Evolutionary conservation across 2,888 invertebrate genomes (phyloP).

Genomic region (Rhimphoctona megacephalus): DNA sequence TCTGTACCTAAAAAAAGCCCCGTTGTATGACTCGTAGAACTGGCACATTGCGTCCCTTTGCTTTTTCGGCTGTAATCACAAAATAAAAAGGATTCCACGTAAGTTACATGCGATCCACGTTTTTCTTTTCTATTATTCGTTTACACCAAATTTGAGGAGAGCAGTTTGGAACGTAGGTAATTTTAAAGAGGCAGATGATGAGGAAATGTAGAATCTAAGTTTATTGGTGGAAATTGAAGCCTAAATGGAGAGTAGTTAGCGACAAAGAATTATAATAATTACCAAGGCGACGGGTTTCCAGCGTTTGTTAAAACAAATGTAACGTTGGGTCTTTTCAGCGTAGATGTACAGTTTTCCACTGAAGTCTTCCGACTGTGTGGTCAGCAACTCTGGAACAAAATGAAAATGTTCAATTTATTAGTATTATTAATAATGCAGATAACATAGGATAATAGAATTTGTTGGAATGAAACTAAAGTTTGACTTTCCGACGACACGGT

Average conservation of each 20-base stretch:
- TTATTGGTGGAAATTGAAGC: background rate
- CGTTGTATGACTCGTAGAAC: conserved; percentile 88
- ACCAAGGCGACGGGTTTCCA: conserved; percentile 91
- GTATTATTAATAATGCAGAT: conserved; percentile 4
- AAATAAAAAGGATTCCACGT: conserved; percentile 64
- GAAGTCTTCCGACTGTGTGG: conserved; percentile 88
- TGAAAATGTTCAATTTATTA: conserved; percentile 34
- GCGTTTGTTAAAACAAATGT: conserved; percentile 91
- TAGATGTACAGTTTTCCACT: conserved; percentile 88
- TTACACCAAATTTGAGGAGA: background rate
- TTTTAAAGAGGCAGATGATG: background rate
- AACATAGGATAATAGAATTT: background rate
- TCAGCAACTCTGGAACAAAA: conserved; percentile 88
- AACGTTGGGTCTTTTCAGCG: conserved; percentile 91
- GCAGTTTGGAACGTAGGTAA: background rate
- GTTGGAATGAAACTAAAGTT: background rate
- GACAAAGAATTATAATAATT: conserved; percentile 75
- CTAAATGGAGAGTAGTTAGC: background rate
- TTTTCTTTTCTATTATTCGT: background rate
- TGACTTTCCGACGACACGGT: background rate
- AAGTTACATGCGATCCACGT: background rate
- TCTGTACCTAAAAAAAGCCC: conserved; percentile 88
- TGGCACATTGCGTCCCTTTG: conserved; percentile 87
- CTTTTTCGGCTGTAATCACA: conserved; percentile 87
- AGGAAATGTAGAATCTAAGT: background rate